Evolutionary conservation across 2,797 vertebrate genomes (phyloP).

Genomic region (Taeniopygia guttata): DNA sequence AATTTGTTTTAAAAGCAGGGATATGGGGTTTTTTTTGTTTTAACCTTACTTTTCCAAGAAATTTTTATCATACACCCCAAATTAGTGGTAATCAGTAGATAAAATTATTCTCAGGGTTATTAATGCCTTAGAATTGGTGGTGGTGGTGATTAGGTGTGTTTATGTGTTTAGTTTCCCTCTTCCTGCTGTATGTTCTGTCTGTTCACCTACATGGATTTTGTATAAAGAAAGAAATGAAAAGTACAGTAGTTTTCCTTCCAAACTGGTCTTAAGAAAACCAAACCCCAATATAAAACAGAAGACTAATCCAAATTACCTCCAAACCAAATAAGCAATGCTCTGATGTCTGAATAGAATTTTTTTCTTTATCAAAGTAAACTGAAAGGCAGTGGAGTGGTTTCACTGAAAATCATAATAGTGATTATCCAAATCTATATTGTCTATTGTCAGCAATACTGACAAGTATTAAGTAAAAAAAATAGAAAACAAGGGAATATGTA

Average conservation of each 20-base stretch:
- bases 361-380: background rate
- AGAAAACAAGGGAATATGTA: background rate
- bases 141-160: background rate
- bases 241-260: background rate
- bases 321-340: background rate
- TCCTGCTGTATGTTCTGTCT: background rate
- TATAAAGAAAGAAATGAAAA: background rate
- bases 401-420: background rate
- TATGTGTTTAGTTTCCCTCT: background rate
- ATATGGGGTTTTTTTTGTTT: background rate
- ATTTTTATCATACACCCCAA: accelerated
- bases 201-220: background rate
- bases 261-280: background rate
- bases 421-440: background rate
- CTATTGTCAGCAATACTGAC: background rate
- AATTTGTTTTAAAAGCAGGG: background rate
- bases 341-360: background rate
- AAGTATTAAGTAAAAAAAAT: background rate
- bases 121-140: background rate
- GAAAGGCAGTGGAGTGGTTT: background rate
- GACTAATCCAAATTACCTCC: background rate
- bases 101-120: background rate
- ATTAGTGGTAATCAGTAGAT: background rate
- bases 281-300: background rate
- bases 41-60: background rate